phyloP scores from a whole-genome alignment of 2,113 vertebrate species.

The Zosterops pallidus region DNA sequence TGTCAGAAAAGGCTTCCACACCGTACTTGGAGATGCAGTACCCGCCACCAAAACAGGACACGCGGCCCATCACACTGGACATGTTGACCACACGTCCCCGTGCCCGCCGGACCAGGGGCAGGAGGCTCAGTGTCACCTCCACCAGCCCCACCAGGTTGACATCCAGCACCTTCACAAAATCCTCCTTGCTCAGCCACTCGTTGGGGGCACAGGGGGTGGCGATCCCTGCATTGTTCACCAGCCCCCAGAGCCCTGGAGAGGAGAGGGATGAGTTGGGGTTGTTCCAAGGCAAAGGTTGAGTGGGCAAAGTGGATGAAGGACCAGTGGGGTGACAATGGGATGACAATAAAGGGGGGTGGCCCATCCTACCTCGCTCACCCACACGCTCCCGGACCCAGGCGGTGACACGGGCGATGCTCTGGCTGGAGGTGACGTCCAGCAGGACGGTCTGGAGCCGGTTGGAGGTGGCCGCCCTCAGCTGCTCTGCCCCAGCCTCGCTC shows the following conservation, averaged over 20 bases:
- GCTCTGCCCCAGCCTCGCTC: slow-evolving; percentile 73
- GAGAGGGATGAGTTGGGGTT: fast-evolving
- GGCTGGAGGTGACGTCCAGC: slow-evolving; percentile 65
- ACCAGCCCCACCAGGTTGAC: too few relatives aligned
- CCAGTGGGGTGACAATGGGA: background rate
- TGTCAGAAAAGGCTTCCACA: slow-evolving; percentile 75
- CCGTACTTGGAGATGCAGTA: background rate
- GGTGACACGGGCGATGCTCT: slow-evolving; percentile 71
- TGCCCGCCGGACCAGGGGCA: too few relatives aligned
- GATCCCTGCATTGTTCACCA: slow-evolving; percentile 82
- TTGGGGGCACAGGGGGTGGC: too few relatives aligned
- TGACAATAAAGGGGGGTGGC: fast-evolving
- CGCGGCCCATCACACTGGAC: slow-evolving; percentile 68
- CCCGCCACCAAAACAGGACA: slow-evolving; percentile 65
- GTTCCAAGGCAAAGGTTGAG: fast-evolving
- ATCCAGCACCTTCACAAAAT: too few relatives aligned
- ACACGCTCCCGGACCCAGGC: slow-evolving; percentile 75
- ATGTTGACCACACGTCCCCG: too few relatives aligned
- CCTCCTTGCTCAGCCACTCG: too few relatives aligned
- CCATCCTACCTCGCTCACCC: slow-evolving; percentile 74
- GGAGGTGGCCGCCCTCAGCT: slow-evolving; percentile 73
- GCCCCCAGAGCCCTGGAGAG: slow-evolving; percentile 81
- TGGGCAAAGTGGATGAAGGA: fast-evolving
- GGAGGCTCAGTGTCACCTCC: too few relatives aligned
- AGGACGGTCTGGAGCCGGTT: slow-evolving; percentile 70